A percentile compares a stretch with the other conserved stretches of the same genome.
Evolutionary conservation across 2,113 vertebrate species (phyloP).

Genomic region (Pardalotus punctatus): DNA sequence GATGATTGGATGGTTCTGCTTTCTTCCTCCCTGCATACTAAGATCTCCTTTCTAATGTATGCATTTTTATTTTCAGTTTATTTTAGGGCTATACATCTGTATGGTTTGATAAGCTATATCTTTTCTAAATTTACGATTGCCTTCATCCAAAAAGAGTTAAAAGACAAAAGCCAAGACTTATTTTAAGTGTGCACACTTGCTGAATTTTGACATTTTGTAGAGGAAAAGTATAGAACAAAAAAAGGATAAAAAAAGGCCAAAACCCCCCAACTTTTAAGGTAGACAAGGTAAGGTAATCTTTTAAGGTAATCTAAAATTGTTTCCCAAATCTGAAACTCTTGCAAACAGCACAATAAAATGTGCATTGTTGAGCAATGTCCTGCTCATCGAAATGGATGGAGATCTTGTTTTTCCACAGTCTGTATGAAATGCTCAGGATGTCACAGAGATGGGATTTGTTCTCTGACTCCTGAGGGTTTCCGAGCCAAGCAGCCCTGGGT

Average conservation of each 20-base stretch:
- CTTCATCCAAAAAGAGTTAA: background rate
- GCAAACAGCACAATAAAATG: background rate
- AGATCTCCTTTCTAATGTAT: background rate
- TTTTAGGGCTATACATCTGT: background rate
- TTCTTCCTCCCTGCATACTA: background rate
- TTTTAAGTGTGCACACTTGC: background rate
- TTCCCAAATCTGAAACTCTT: background rate
- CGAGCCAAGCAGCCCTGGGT: background rate
- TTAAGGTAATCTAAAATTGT: background rate
- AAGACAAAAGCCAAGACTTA: background rate
- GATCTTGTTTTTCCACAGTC: background rate
- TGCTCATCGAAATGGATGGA: background rate
- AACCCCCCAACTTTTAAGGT: background rate
- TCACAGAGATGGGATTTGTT: background rate
- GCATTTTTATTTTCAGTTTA: background rate
- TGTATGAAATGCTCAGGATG: fast-evolving
- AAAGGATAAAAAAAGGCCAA: background rate
- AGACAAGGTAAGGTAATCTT: too few species aligned
- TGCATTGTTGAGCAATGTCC: background rate
- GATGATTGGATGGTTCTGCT: background rate
- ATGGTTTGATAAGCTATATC: background rate
- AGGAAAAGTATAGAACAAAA: background rate
- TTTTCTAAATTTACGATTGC: background rate
- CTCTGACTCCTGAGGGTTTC: background rate
- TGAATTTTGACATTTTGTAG: background rate